A percentile compares a stretch with the other conserved stretches of the same genome.
Conservation (phyloP, 2,113 vertebrate genomes). For the Oryctolagus cuniculus region DNA sequence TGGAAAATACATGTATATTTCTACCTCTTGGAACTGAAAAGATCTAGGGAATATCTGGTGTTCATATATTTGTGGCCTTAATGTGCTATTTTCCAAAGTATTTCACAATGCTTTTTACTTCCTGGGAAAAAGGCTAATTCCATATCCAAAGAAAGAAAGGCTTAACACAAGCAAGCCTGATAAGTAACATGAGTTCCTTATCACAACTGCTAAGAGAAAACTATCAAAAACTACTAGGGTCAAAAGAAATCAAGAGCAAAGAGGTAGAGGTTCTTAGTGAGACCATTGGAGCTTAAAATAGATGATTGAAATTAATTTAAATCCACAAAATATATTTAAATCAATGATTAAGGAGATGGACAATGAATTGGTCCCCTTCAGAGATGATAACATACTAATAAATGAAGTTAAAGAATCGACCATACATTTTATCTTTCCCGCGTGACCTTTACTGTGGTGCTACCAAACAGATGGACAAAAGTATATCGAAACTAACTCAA, state of each 20-base stretch:
- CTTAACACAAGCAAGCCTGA: not conserved
- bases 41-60: not conserved
- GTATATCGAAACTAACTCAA: too few relatives aligned
- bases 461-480: not conserved
- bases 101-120: not conserved
- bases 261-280: not conserved
- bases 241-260: not conserved
- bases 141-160: not conserved
- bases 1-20: not conserved
- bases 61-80: not conserved
- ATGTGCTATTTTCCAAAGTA: not conserved
- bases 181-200: not conserved
- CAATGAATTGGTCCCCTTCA: not conserved
- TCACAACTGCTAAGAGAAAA: not conserved
- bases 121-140: not conserved
- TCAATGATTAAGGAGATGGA: not conserved
- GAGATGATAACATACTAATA: not conserved
- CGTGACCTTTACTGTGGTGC: not conserved
- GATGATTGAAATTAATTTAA: not conserved
- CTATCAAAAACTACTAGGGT: not conserved
- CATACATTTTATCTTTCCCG: not conserved
- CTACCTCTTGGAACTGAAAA: not conserved
- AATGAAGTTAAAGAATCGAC: constrained; percentile 1
- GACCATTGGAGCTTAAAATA: not conserved
- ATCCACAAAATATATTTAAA: constrained; percentile 11